These are phyloP conservation scores for Enteromius unitaeniatus DNA, from an alignment of 2,797 vertebrate species.

Conservation along the genomic window DNA sequence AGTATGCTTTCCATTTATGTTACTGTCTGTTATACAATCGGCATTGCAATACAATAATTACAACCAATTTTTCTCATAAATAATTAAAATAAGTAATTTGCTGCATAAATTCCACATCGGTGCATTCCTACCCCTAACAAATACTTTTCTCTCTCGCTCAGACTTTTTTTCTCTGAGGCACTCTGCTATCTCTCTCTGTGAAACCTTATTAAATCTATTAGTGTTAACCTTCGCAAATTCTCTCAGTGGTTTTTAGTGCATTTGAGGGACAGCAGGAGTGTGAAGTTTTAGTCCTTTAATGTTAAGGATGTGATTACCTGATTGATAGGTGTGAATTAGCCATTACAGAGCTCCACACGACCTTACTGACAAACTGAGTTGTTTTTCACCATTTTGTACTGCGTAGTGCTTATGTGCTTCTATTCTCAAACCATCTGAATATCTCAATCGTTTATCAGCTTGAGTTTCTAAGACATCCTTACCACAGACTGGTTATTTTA, in stretches of 20 bases:
- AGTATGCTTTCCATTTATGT: not conserved
- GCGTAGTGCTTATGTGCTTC: not conserved
- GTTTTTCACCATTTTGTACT: slow-evolving; percentile 6
- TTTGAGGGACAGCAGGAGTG: slow-evolving; percentile 7
- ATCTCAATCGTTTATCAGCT: not conserved
- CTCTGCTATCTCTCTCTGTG: not conserved
- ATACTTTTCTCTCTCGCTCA: not conserved
- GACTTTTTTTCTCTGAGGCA: not conserved
- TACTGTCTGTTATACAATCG: not conserved
- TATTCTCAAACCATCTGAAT: not conserved
- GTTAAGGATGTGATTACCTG: slow-evolving; percentile 17
- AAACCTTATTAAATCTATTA: slow-evolving; percentile 24
- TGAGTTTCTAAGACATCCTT: not conserved
- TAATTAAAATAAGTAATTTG: not conserved
- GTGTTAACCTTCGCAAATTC: not conserved
- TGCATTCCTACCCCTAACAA: not conserved
- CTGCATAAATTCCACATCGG: not conserved
- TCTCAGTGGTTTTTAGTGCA: slow-evolving; percentile 12
- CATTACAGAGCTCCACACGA: not conserved
- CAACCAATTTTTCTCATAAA: not conserved
- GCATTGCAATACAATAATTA: not conserved
- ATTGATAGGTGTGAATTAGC: slow-evolving; percentile 20
- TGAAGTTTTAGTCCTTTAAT: not conserved
- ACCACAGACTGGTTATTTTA: not conserved
- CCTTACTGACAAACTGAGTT: not conserved